Percentiles rank a stretch among this genome's conserved stretches.
These are phyloP conservation scores for Stenoptilia bipunctidactyla DNA, from an alignment of 2,888 invertebrate species.

Conservation along the genomic window DNA sequence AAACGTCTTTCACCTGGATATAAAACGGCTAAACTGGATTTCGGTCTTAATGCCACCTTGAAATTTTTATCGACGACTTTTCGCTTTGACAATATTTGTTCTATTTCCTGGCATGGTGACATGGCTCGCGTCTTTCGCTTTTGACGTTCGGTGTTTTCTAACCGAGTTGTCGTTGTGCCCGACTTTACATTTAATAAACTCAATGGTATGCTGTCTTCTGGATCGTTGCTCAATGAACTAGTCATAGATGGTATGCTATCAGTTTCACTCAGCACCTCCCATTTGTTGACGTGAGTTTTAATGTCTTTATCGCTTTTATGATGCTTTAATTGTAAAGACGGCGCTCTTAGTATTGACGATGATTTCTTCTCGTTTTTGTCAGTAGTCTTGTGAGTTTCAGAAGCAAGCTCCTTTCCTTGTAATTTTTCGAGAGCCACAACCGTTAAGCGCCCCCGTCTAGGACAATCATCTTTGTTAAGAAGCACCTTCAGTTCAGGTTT, in stretches of 20 bases:
- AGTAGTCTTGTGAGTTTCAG: slow-evolving; percentile 24
- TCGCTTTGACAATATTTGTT: slow-evolving; percentile 61
- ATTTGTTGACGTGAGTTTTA: slow-evolving; percentile 59
- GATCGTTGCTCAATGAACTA: slow-evolving; percentile 60
- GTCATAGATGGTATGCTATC: slow-evolving; percentile 69
- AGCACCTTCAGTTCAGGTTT: slow-evolving; percentile 59
- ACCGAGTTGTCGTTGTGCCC: slow-evolving; percentile 34
- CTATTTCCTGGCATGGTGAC: slow-evolving; percentile 73
- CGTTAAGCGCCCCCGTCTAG: slow-evolving; percentile 67
- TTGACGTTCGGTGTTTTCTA: slow-evolving; percentile 50
- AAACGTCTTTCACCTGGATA: slow-evolving; percentile 51
- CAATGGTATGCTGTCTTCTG: slow-evolving; percentile 72
- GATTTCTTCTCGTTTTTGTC: slow-evolving; percentile 33
- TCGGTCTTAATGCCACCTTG: slow-evolving; percentile 47
- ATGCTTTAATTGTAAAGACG: slow-evolving; percentile 52
- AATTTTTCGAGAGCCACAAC: slow-evolving; percentile 74
- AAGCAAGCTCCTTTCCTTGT: slow-evolving; percentile 56
- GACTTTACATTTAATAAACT: slow-evolving; percentile 57
- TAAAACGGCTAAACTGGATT: slow-evolving; percentile 55
- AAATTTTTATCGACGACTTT: slow-evolving; percentile 43
- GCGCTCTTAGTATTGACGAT: slow-evolving; percentile 52
- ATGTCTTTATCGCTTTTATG: slow-evolving; percentile 49
- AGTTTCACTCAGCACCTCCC: slow-evolving; percentile 73
- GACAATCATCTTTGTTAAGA: slow-evolving; percentile 62
- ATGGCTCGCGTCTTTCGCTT: slow-evolving; percentile 70